Base-by-base conservation (phyloP, 2,888 invertebrate genomes). In the Luperina testacea region DNA sequence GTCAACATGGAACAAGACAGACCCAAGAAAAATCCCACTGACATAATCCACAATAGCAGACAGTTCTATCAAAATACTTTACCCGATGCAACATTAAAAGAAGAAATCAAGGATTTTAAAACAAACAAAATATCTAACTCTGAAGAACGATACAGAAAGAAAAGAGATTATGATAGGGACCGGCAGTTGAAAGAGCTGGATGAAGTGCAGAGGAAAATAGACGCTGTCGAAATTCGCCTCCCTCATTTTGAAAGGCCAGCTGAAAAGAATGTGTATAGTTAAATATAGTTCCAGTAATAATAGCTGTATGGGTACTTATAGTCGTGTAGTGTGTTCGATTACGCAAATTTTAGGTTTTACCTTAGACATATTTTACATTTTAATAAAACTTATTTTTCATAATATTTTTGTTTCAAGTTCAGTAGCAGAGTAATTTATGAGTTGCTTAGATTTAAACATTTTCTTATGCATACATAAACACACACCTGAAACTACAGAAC, bases 131-230 rank as follows among this genome's bases (percentile, higher is more conserved):
- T 48, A 81, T 6, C 48, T 2, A 51, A 70, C 42, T 6, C 11
- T 51, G 27, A 42, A 48, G 38, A 24, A 51, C 65, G 17, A 51
- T 51, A 72, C 72, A 81, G 74, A 74, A 38, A 76, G 73, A 90
- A 83, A 83, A 89, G 91, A 82, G 82, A 90, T 45, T 42, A 2
- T 38, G 81, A 90, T 0, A 87, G 75, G 45, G 86, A 90, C 0
- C 90, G 89, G 45, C 90, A 91, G 57, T 59, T 92, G 15, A 92
- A 92, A 74, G 89, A 92, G 67, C 78, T 94, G 11, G 91, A 91
- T 5, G 90, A 90, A 74, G 87, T 93, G 15, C 90, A 93, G 24
- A 91, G 61, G 65, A 93, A 90, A 78, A 81, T 93, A 11, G 90
- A 93, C 7, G 82, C 83, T 27, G 88, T 92, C 0, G 76, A 88